phyloP scores from a whole-genome alignment of 2,888 invertebrate genomes.

The Diarsia brunnea region DNA sequence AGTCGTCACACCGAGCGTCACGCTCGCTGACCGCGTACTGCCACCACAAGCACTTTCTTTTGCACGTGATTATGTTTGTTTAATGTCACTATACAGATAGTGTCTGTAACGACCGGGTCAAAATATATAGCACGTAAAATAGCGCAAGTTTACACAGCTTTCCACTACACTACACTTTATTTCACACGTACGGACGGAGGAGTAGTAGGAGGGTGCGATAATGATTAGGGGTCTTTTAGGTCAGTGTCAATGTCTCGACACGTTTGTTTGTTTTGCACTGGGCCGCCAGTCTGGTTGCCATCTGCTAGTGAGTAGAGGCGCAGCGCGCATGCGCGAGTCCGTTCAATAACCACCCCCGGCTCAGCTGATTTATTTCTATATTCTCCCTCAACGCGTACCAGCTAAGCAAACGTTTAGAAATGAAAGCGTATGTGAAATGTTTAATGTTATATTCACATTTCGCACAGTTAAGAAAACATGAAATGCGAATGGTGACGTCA shows the following conservation, averaged over 20 bases:
- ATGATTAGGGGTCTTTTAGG: conserved; percentile 73
- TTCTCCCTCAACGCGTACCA: conserved; percentile 30
- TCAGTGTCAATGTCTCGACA: conserved; percentile 82
- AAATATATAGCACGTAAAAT: conserved; percentile 41
- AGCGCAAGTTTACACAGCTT: conserved; percentile 40
- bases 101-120: conserved; percentile 40
- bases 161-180: conserved; percentile 30
- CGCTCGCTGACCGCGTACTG: conserved; percentile 79
- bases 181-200: conserved; percentile 57
- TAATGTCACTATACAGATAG: conserved; percentile 65
- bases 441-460: conserved; percentile 19
- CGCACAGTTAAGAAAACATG: conserved; percentile 10
- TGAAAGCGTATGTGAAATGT: conserved; percentile 9
- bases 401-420: conserved; percentile 31
- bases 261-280: conserved; percentile 87
- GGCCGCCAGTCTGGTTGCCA: conserved; percentile 76
- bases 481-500: conserved; percentile 38
- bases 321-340: conserved; percentile 85
- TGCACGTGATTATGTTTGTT: conserved; percentile 84
- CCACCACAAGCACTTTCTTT: conserved; percentile 87
- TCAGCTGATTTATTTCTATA: conserved; percentile 77
- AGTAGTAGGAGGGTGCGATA: conserved; percentile 62
- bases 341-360: conserved; percentile 84
- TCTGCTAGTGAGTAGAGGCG: conserved; percentile 56
- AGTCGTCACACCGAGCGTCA: conserved; percentile 82